Percentiles rank a stretch among this genome's conserved stretches.
Evolutionary conservation across 1,140 invertebrate genomes (phyloP).

Genomic region (Semibalanus balanoides): DNA sequence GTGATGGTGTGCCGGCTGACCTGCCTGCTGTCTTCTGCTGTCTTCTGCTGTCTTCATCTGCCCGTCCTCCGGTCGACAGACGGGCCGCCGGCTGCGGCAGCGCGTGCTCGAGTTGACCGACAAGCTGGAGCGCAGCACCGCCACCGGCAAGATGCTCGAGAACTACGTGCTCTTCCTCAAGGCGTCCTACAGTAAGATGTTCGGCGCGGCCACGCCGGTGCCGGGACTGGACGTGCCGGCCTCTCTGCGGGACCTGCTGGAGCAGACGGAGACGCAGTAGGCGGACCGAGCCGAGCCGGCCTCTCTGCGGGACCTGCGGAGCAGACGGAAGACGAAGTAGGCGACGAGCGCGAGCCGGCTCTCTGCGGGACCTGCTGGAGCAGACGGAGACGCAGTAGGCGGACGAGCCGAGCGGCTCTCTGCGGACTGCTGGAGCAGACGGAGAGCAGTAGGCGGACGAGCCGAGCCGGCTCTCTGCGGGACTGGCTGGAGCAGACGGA

Average conservation of each 20-base stretch:
- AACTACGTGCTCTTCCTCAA: background rate
- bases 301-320: background rate
- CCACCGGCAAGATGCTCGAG: background rate
- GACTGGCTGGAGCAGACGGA: background rate
- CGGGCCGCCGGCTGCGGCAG: background rate
- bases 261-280: background rate
- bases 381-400: background rate
- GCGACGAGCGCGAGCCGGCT: background rate
- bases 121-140: background rate
- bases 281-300: too few species aligned
- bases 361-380: background rate
- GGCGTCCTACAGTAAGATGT: background rate
- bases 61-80: background rate
- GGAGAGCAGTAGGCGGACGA: too few species aligned
- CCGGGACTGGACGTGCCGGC: background rate
- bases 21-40: too few species aligned
- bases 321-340: too few species aligned
- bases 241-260: background rate
- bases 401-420: too few species aligned
- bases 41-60: too few species aligned
- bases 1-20: too few species aligned
- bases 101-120: background rate
- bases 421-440: too few species aligned
- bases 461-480: background rate
- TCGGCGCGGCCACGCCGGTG: background rate